Percentiles rank a stretch among this genome's conserved stretches.
phyloP scores from a whole-genome alignment of 2,797 vertebrate species.

The Muscicapa comitata region DNA sequence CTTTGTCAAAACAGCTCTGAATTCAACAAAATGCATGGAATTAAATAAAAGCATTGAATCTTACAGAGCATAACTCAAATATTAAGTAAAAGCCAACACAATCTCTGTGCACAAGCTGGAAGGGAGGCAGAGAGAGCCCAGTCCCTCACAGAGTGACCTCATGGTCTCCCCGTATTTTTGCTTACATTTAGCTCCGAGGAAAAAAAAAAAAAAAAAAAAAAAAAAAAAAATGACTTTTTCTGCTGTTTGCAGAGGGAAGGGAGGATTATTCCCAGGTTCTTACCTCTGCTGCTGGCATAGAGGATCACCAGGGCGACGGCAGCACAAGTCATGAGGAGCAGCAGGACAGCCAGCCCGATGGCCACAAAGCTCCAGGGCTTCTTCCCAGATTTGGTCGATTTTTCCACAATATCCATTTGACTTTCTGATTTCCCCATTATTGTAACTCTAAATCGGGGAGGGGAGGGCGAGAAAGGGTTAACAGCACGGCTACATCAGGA shows the following conservation, averaged over 20 bases:
- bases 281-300: constrained; percentile 89
- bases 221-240: background rate
- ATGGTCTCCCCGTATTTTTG: background rate
- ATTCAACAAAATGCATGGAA: background rate
- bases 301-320: constrained; percentile 86
- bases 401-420: constrained; percentile 91
- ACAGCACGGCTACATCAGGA: background rate
- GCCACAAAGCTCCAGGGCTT: constrained; percentile 82
- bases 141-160: background rate
- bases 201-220: background rate
- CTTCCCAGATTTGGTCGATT: constrained; percentile 80
- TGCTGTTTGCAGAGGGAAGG: background rate
- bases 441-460: constrained; percentile 66
- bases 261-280: background rate
- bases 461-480: constrained; percentile 60
- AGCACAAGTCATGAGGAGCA: constrained; percentile 87
- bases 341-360: constrained; percentile 81
- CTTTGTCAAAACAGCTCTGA: background rate
- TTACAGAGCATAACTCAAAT: background rate
- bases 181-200: background rate
- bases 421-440: constrained; percentile 94
- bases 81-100: background rate
- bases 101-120: background rate
- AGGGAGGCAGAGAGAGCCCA: background rate
- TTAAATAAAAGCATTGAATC: background rate